phyloP scores from a whole-genome alignment of 2,113 vertebrate species.

The Gymnocephalus cernua region DNA sequence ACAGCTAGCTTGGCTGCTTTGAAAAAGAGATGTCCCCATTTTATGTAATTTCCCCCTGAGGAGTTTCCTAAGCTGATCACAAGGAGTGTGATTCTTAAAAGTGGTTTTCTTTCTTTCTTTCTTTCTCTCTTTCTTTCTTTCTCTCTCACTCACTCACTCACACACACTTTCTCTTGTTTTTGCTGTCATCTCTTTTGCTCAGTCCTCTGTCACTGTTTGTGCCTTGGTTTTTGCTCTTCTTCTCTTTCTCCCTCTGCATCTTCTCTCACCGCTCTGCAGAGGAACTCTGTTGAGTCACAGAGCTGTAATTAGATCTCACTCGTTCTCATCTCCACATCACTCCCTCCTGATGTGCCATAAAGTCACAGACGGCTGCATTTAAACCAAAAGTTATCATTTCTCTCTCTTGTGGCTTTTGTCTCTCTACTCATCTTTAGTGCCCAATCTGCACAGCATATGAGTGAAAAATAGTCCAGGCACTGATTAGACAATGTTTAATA shows the following conservation, averaged over 20 bases:
- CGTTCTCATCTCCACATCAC: constrained; percentile 58
- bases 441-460: neutral
- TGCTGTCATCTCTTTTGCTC: constrained; percentile 3
- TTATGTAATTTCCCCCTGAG: constrained; percentile 62
- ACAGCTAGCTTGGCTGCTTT: constrained; percentile 49
- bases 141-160: neutral
- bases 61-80: constrained; percentile 71
- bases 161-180: neutral
- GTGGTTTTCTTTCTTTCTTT: constrained; percentile 27
- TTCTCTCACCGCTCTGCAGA: constrained; percentile 25
- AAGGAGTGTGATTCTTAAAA: constrained; percentile 69
- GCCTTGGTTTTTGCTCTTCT: neutral
- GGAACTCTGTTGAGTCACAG: constrained; percentile 51
- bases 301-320: constrained; percentile 73
- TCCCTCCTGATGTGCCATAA: constrained; percentile 61
- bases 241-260: constrained; percentile 5
- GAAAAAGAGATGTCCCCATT: constrained; percentile 68
- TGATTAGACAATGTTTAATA: neutral
- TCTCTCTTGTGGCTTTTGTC: neutral
- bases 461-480: neutral
- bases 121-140: neutral
- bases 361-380: constrained; percentile 65
- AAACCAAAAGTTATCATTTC: constrained; percentile 45
- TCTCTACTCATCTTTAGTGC: neutral
- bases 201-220: constrained; percentile 1